These are phyloP conservation scores for Hyperoplus immaculatus DNA, from an alignment of 2,797 vertebrate genomes.

Conservation along the genomic window DNA sequence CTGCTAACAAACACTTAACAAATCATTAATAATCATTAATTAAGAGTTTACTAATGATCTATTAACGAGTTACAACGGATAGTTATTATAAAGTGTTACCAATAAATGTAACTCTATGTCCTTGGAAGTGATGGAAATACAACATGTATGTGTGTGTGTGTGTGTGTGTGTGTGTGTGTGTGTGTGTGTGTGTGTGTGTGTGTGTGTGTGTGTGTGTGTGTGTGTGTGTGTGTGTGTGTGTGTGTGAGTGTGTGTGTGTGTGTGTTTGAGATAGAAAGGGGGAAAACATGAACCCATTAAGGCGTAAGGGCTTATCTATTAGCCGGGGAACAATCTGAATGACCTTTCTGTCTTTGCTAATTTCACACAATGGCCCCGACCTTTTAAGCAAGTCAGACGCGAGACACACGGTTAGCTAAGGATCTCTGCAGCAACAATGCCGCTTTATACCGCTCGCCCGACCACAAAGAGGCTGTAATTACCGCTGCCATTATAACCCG, in stretches of 20 bases:
- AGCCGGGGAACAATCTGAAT: conserved; percentile 78
- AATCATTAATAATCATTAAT: no score
- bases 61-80: no score
- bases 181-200: not conserved
- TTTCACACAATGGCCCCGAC: conserved; percentile 84
- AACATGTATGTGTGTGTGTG: no score
- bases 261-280: conserved; percentile 51
- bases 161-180: not conserved
- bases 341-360: conserved; percentile 87
- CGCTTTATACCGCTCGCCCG: conserved; percentile 62
- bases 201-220: conserved; percentile 22
- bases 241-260: not conserved
- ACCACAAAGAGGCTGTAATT: conserved; percentile 67
- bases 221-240: not conserved
- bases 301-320: conserved; percentile 78
- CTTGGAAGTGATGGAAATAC: no score
- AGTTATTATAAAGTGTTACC: no score
- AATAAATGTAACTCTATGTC: no score
- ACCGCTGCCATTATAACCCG: conserved; percentile 65
- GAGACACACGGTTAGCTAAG: conserved; percentile 76
- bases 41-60: no score
- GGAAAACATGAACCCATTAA: conserved; percentile 80
- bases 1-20: no score
- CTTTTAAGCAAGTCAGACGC: conserved; percentile 76
- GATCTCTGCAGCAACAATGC: conserved; percentile 74